phyloP scores from a whole-genome alignment of 2,113 vertebrate genomes.

The Cinclus cinclus region DNA sequence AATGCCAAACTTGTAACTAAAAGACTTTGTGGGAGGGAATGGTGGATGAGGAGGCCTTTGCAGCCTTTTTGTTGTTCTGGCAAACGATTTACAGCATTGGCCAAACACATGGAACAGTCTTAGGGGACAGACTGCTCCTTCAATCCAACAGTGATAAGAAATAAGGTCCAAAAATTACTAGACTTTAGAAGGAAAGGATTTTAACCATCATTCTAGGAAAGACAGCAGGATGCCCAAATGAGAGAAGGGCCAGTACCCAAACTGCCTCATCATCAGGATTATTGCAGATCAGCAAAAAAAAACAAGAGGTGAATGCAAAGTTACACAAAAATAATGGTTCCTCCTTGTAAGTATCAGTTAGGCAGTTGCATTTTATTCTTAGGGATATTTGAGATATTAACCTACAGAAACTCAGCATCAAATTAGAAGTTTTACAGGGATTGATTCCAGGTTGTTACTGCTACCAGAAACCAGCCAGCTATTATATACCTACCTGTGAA shows the following conservation, averaged over 20 bases:
- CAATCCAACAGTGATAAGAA: slow-evolving; percentile 23
- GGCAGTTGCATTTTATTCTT: not conserved
- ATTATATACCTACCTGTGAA: not conserved
- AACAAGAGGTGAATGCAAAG: not conserved
- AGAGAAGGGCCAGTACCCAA: not conserved
- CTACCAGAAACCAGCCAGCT: not conserved
- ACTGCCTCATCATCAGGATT: not conserved
- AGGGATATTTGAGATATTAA: not conserved
- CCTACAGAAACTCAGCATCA: not conserved
- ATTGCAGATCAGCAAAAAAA: not conserved
- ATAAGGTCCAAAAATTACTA: not conserved
- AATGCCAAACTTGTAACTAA: not conserved
- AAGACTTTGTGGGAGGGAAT: not conserved
- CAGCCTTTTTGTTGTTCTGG: slow-evolving; percentile 20
- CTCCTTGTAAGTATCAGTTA: not conserved
- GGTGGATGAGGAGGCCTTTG: not conserved
- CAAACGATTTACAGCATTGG: not conserved
- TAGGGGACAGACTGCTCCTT: slow-evolving; percentile 15
- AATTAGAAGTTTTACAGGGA: not conserved
- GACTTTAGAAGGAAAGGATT: not conserved
- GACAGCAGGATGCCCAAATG: not conserved
- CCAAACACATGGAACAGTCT: slow-evolving; percentile 21
- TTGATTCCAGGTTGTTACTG: not conserved
- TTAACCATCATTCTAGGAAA: not conserved
- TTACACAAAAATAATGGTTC: not conserved